Percentiles rank a stretch among this genome's conserved stretches.
Conservation (phyloP, 2,113 vertebrate species). For the Cranoglanis bouderius region DNA sequence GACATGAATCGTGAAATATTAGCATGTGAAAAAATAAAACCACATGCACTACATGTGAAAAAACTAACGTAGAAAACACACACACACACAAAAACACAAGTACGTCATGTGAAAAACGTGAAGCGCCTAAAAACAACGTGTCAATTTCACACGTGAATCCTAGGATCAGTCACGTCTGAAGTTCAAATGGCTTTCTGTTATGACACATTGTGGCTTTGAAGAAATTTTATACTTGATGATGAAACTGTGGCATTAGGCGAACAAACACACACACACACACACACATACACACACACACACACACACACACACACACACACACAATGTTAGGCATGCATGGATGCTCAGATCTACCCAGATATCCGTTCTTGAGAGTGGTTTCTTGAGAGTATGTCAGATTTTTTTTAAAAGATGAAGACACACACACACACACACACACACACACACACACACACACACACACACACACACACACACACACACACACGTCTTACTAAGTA, state of each 20-base stretch:
- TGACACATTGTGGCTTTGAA: background rate
- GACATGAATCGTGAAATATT: background rate
- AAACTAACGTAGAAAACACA: background rate
- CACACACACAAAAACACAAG: background rate
- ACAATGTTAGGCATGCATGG: background rate
- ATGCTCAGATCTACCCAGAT: background rate
- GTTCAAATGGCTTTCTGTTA: background rate
- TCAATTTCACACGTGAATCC: background rate
- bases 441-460: conserved; percentile 9
- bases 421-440: conserved; percentile 13
- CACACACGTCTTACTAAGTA: conserved; percentile 19
- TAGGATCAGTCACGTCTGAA: background rate
- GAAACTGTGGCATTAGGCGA: background rate
- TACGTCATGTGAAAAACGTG: background rate
- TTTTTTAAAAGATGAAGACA: background rate
- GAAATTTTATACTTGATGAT: background rate
- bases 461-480: conserved; percentile 29
- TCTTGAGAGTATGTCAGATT: conserved; percentile 21
- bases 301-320: conserved; percentile 7
- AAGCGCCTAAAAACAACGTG: background rate
- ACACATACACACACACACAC: background rate
- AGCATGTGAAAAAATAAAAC: background rate
- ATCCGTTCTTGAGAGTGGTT: conserved; percentile 7
- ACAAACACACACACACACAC: background rate
- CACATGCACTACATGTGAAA: background rate